Evolutionary conservation across 1,140 invertebrate species (phyloP).

Genomic region (roundworm (Caenorhabditis elegans)): DNA sequence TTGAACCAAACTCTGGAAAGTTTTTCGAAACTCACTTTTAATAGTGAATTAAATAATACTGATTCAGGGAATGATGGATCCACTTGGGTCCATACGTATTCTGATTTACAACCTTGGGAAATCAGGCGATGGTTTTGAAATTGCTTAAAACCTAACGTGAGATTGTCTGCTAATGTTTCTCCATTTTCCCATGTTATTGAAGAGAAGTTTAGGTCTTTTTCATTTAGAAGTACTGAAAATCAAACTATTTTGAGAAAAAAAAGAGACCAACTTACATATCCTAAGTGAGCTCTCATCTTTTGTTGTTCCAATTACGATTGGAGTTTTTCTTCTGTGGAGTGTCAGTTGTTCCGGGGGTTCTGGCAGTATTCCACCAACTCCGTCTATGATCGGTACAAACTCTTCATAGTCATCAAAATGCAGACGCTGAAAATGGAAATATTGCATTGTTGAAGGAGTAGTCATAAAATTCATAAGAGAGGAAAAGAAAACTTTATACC

Average conservation of each 20-base stretch:
- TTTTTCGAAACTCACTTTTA: conserved; percentile 48
- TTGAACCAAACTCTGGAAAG: background rate
- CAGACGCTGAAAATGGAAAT: conserved; percentile 44
- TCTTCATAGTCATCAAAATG: conserved; percentile 58
- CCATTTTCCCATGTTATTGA: conserved; percentile 48
- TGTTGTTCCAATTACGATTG: conserved; percentile 61
- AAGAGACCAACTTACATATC: conserved; percentile 49
- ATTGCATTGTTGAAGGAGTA: background rate
- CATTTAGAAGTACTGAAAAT: conserved; percentile 62
- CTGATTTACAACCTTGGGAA: conserved; percentile 62
- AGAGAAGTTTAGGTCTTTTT: conserved; percentile 61
- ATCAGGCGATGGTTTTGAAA: conserved; percentile 63
- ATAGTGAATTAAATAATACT: conserved; percentile 57
- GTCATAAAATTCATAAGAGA: background rate
- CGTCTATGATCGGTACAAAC: conserved; percentile 65
- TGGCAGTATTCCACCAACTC: conserved; percentile 61
- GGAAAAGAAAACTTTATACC: conserved; percentile 42
- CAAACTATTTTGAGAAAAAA: background rate
- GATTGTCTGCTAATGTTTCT: conserved; percentile 59
- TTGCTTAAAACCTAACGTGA: conserved; percentile 55
- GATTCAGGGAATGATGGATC: conserved; percentile 55
- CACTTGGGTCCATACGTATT: conserved; percentile 64
- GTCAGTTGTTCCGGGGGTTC: conserved; percentile 60
- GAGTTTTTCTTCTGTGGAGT: conserved; percentile 57
- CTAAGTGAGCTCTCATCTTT: conserved; percentile 60